A percentile compares a stretch with the other conserved stretches of the same genome.
Evolutionary conservation across 1,140 invertebrate species (phyloP).

Genomic region (Lepidurus couesii): DNA sequence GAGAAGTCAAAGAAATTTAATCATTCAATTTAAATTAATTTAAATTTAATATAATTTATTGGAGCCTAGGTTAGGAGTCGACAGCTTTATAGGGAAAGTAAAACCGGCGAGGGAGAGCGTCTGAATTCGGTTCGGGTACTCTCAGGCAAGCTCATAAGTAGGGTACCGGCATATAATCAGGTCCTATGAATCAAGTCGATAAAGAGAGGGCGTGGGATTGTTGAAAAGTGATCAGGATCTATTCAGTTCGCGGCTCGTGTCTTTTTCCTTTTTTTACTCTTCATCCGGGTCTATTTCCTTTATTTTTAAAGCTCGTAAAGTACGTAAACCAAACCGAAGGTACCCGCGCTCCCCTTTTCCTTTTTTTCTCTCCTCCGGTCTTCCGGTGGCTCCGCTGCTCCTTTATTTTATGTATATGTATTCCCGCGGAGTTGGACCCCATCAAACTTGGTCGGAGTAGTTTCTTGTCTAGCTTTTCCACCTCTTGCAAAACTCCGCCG

Average conservation of each 20-base stretch:
- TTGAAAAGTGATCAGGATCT: conserved; percentile 3
- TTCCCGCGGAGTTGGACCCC: conserved; percentile 16
- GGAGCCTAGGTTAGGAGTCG: no score
- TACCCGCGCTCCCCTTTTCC: neutral
- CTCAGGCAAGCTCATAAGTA: neutral
- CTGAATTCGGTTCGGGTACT: neutral
- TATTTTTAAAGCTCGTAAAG: neutral
- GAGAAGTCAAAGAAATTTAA: no score
- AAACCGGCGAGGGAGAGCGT: neutral
- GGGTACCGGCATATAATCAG: neutral
- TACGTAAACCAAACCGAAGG: conserved; percentile 6
- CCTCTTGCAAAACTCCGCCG: neutral
- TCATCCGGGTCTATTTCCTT: neutral
- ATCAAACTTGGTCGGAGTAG: neutral
- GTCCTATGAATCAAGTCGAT: conserved; percentile 8
- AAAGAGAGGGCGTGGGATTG: conserved; percentile 13
- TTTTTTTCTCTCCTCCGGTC: neutral
- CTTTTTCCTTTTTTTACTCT: neutral
- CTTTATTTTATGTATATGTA: conserved; percentile 20
- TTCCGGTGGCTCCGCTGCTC: neutral
- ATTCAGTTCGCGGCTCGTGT: neutral
- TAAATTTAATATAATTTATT: no score
- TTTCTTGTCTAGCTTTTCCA: conserved; percentile 17
- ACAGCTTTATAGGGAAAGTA: no score
- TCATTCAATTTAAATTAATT: no score